phyloP scores from a whole-genome alignment of 2,113 vertebrate genomes.

The Pongo pygmaeus region DNA sequence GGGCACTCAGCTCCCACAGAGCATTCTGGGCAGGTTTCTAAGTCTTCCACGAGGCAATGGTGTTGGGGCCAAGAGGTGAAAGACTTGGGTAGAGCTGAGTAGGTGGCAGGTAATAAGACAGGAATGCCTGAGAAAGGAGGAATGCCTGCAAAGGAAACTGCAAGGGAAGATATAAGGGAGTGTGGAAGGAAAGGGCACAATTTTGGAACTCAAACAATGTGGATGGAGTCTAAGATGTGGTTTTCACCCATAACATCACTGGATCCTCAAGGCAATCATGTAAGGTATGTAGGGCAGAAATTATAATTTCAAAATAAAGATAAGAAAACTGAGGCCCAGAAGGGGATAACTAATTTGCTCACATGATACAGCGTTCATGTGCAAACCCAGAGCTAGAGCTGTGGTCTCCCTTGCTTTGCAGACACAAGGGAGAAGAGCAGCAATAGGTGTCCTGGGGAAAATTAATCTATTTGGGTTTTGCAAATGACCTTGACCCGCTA shows the following conservation, averaged over 20 bases:
- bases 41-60: not conserved
- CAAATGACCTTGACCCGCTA: not conserved
- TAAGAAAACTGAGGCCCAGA: not conserved
- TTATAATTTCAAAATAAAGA: accelerated
- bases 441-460: not conserved
- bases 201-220: not conserved
- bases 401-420: not conserved
- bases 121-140: too few relatives aligned
- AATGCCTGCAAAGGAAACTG: not conserved
- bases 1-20: not conserved
- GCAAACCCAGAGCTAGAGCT: not conserved
- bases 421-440: too few relatives aligned
- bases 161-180: not conserved
- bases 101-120: not conserved
- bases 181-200: not conserved
- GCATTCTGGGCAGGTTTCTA: not conserved
- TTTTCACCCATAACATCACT: not conserved
- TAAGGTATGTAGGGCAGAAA: not conserved
- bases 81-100: not conserved
- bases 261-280: not conserved
- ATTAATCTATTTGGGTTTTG: not conserved
- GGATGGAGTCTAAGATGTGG: not conserved
- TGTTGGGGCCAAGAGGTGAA: not conserved
- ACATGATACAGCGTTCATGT: not conserved
- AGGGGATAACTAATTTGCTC: not conserved